Evolutionary conservation across 2,113 vertebrate genomes (phyloP).

Genomic region (Uria aalge): DNA sequence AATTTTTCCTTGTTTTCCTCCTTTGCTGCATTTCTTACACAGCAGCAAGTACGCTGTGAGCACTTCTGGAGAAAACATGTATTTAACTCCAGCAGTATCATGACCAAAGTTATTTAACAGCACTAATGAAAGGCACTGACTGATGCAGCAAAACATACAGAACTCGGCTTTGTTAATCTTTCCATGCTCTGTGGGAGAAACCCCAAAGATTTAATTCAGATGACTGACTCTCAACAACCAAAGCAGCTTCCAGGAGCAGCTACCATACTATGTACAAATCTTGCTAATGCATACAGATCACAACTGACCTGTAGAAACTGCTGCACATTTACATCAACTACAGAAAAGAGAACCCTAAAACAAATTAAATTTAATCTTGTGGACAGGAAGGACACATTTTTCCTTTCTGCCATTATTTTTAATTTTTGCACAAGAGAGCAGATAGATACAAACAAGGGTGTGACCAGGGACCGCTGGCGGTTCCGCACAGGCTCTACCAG

Average conservation of each 20-base stretch:
- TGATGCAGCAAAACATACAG: not conserved
- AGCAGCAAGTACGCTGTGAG: not conserved
- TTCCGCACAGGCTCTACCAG: not conserved
- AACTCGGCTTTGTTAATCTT: not conserved
- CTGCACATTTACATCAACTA: not conserved
- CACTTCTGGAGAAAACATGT: not conserved
- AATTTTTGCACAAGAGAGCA: fast-evolving
- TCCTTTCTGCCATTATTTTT: not conserved
- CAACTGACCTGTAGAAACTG: not conserved
- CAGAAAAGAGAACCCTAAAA: not conserved
- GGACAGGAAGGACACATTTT: not conserved
- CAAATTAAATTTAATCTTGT: not conserved
- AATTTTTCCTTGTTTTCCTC: not conserved
- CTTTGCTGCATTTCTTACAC: not conserved
- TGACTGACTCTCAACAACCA: not conserved
- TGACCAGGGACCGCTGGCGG: fast-evolving
- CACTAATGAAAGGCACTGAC: not conserved
- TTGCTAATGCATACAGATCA: too few relatives aligned
- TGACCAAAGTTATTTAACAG: not conserved
- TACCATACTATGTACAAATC: fast-evolving
- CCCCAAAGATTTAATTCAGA: not conserved
- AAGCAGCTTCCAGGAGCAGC: not conserved
- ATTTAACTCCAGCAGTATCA: not conserved
- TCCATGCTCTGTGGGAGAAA: not conserved
- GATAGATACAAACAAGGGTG: fast-evolving